phyloP scores from a whole-genome alignment of 1,140 invertebrate species.

The Tetranychus cinnabarinus region DNA sequence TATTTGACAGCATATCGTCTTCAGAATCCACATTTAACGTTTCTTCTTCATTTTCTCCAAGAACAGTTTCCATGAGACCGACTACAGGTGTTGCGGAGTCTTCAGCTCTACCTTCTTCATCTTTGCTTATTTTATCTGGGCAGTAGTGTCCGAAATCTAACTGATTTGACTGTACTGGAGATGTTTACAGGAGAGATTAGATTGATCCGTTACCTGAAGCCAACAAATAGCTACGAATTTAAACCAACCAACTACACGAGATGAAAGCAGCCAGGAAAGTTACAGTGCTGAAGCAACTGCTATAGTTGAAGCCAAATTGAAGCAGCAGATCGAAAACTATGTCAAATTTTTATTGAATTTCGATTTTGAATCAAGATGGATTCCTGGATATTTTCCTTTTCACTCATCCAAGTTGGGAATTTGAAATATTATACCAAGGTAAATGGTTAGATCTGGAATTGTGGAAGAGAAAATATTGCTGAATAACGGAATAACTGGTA shows the following conservation, averaged over 20 bases:
- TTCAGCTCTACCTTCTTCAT: neutral
- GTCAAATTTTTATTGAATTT: conserved; percentile 4
- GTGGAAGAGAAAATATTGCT: conserved; percentile 70
- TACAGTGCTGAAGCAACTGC: neutral
- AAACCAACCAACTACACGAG: neutral
- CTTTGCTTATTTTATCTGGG: neutral
- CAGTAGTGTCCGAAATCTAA: conserved; percentile 31
- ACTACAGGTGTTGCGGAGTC: neutral
- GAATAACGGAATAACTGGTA: conserved; percentile 49
- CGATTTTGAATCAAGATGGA: conserved; percentile 37
- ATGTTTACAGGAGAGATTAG: conserved; percentile 87
- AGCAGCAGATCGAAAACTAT: conserved; percentile 6
- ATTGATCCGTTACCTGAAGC: conserved; percentile 79
- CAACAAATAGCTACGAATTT: neutral
- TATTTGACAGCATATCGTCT: neutral
- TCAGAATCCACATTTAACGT: neutral
- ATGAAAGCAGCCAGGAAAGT: conserved; percentile 1
- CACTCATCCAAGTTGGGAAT: conserved; percentile 95
- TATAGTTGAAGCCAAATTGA: conserved; percentile 7
- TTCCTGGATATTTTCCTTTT: conserved; percentile 93
- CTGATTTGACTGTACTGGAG: conserved; percentile 66
- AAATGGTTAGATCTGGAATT: conserved; percentile 89
- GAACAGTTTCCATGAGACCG: neutral
- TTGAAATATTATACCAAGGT: conserved; percentile 65
- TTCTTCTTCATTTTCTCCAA: conserved; percentile 7